Evolutionary conservation across 2,888 invertebrate species (phyloP), one percentile per base, ranked within the genome.

Genomic region (Drosophila limbata): DNA sequence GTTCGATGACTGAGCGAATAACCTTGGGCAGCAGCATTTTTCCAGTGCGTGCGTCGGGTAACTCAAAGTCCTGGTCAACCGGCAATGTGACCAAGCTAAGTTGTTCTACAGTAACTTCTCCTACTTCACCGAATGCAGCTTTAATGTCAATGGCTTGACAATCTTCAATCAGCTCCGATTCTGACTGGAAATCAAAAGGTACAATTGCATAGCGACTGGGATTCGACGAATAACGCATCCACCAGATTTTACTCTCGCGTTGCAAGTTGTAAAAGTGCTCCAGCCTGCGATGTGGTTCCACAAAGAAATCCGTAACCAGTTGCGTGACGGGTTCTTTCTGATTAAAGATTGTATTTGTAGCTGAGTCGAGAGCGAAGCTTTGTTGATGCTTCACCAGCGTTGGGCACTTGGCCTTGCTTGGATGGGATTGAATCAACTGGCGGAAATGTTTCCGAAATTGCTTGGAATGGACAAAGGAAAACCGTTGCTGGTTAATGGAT

Each of bases 211-310:
- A 96, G 51, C 95, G 93, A 67, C 96, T 95, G 13, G 97, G 97
- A 81, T 95, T 94, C 3, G 95, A 94, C 65, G 96, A 95, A 90
- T 95, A 94, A 94, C 95, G 96, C 92, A 96, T 95, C 97, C 97
- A 97, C 97, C 97, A 97, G 80, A 95, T 95, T 90, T 96, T 96
- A 62, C 96, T 94, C 84, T 96, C 95, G 70, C 95, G 94, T 89
- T 96, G 96, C 93, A 96, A 95, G 79, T 95, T 95, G 86, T 96
- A 95, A 90, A 96, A 96, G 88, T 95, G 94, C 77, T 95, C 95
- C 84, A 94, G 94, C 0, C 94, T 92, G 70, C 82, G 81, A 28
- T 84, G 71, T 2, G 88, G 74, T 21, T 81, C 81, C 10, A 89
- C 84, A 66, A 91, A 87, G 39, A 90, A 91, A 52, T 90, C 89